phyloP scores from a whole-genome alignment of 1,140 invertebrate species.

The Psilanteris sp. region DNA sequence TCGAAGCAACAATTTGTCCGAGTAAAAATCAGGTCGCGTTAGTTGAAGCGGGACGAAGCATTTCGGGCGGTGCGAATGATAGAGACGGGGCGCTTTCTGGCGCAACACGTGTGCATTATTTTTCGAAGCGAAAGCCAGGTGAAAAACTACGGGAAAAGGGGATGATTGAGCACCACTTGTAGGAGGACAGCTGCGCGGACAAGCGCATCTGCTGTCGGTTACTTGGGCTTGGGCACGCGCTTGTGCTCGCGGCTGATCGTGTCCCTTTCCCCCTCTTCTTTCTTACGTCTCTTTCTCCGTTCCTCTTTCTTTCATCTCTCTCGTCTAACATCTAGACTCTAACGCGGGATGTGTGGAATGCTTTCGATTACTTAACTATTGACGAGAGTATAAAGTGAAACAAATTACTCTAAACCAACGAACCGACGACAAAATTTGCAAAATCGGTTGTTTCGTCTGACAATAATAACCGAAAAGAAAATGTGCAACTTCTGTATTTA shows the following conservation, averaged over 20 bases:
- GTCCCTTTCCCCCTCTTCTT: slow-evolving; percentile 20
- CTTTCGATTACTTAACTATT: no score
- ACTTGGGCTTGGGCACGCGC: slow-evolving; percentile 76
- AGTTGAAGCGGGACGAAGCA: not conserved
- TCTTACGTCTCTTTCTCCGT: no score
- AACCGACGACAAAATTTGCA: no score
- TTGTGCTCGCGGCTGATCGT: slow-evolving; percentile 68
- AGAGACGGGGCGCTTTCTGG: not conserved
- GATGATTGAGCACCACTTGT: slow-evolving; percentile 79
- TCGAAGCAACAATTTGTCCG: slow-evolving; percentile 12
- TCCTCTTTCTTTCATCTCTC: no score
- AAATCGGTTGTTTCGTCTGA: no score
- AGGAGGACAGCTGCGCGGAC: slow-evolving; percentile 77
- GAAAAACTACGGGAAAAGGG: slow-evolving; percentile 62
- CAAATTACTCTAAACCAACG: no score
- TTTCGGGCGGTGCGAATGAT: not conserved
- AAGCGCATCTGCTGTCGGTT: slow-evolving; percentile 78
- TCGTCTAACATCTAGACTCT: no score
- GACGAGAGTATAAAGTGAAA: no score
- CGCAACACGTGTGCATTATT: slow-evolving; percentile 50
- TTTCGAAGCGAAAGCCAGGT: slow-evolving; percentile 52
- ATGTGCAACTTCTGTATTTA: no score
- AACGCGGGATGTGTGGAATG: no score
- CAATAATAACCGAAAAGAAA: no score
- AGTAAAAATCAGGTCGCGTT: slow-evolving; percentile 12